phyloP scores from a whole-genome alignment of 2,113 vertebrate genomes.

The Odontesthes bonariensis region DNA sequence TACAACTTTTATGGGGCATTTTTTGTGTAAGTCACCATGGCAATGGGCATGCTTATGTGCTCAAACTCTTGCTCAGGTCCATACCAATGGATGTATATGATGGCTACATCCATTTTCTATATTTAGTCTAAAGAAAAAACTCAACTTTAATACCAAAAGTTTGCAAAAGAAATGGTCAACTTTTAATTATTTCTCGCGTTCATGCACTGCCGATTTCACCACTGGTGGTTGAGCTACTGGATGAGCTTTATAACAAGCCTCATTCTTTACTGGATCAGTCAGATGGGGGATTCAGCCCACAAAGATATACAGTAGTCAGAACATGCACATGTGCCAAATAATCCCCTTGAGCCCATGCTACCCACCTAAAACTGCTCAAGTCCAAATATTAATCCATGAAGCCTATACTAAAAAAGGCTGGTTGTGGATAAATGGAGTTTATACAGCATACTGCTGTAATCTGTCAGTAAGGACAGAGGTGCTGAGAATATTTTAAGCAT shows the following conservation, averaged over 20 bases:
- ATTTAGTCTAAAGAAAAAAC: not conserved
- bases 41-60: too few species aligned
- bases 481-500: conserved; percentile 9
- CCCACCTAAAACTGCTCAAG: conserved; percentile 14
- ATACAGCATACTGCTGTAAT: conserved; percentile 11
- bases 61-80: not conserved
- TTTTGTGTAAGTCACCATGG: too few species aligned
- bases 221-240: conserved; percentile 17
- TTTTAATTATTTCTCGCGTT: conserved; percentile 37
- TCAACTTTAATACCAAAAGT: conserved; percentile 39
- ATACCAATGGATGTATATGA: not conserved
- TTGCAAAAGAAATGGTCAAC: conserved; percentile 24
- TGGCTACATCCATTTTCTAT: not conserved
- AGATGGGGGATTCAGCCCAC: conserved; percentile 17
- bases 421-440: conserved; percentile 25
- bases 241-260: conserved; percentile 37
- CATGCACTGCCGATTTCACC: conserved; percentile 37
- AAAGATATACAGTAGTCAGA: conserved; percentile 30
- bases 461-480: conserved; percentile 23
- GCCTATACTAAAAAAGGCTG: conserved; percentile 9
- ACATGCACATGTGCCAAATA: conserved; percentile 13
- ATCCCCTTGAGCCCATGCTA: conserved; percentile 25
- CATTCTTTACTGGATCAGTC: conserved; percentile 39
- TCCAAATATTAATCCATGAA: conserved; percentile 52
- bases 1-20: too few species aligned